phyloP scores from a whole-genome alignment of 2,113 vertebrate genomes.

The Coryphaenoides rupestris region DNA sequence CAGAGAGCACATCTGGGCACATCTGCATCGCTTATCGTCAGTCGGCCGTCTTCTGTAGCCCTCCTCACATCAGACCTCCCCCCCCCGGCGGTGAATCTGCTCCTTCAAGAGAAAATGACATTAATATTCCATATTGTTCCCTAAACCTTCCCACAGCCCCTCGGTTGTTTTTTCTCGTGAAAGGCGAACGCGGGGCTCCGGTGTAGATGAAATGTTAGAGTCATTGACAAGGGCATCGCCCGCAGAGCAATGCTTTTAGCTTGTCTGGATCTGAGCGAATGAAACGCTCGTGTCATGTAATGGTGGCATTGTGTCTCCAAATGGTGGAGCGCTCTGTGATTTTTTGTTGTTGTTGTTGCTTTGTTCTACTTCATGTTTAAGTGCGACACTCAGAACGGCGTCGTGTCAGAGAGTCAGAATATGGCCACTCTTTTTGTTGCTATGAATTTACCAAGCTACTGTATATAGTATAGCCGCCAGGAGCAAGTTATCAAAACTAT shows the following conservation, averaged over 20 bases:
- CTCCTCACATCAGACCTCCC: slow-evolving; percentile 60
- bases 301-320: slow-evolving; percentile 57
- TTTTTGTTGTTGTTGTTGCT: too few relatives aligned
- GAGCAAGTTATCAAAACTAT: too few relatives aligned
- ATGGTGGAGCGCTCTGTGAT: too few relatives aligned
- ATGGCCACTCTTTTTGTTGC: neutral
- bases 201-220: slow-evolving; percentile 51
- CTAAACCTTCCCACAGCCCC: neutral
- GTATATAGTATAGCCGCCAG: too few relatives aligned
- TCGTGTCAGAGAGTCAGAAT: slow-evolving; percentile 9
- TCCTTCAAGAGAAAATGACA: slow-evolving; percentile 70
- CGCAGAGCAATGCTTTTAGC: slow-evolving; percentile 65
- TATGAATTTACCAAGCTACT: too few relatives aligned
- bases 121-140: slow-evolving; percentile 59
- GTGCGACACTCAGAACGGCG: slow-evolving; percentile 37
- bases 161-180: neutral
- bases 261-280: slow-evolving; percentile 43
- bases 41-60: slow-evolving; percentile 60
- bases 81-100: slow-evolving; percentile 65
- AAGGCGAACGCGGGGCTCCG: slow-evolving; percentile 33
- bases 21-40: slow-evolving; percentile 53
- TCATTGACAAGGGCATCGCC: slow-evolving; percentile 52
- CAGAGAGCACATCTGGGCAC: slow-evolving; percentile 22
- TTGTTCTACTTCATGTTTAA: slow-evolving; percentile 51
- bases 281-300: slow-evolving; percentile 40